Percentiles rank a stretch among this genome's conserved stretches.
Evolutionary conservation across 2,888 invertebrate species (phyloP).

Genomic region (Cremastinae sp.): DNA sequence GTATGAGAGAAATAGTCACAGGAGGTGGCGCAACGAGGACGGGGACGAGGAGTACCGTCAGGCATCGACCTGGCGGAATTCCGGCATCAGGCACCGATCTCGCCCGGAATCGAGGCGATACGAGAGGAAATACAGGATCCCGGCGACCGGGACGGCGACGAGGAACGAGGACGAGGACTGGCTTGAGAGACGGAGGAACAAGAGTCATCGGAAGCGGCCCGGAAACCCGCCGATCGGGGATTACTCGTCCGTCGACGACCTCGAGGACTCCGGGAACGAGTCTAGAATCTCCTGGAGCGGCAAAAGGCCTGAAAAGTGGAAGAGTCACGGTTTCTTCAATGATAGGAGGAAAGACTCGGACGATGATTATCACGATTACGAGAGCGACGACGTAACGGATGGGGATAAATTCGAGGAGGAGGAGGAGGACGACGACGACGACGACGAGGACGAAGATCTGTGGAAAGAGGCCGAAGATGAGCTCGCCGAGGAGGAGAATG

Average conservation of each 20-base stretch:
- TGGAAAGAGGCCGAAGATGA: slow-evolving; percentile 60
- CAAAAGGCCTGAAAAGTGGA: slow-evolving; percentile 32
- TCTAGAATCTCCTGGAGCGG: slow-evolving; percentile 14
- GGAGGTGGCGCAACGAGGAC: slow-evolving; percentile 43
- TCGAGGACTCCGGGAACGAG: slow-evolving; percentile 49
- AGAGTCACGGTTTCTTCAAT: slow-evolving; percentile 1
- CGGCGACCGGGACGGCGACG: not conserved
- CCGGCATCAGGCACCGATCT: slow-evolving; percentile 31
- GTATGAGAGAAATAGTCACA: slow-evolving; percentile 10
- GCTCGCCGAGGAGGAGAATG: slow-evolving; percentile 61
- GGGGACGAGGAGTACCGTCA: slow-evolving; percentile 22
- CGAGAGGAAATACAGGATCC: no score
- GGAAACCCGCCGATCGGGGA: slow-evolving; percentile 39
- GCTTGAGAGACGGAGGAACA: slow-evolving; percentile 37
- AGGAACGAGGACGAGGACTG: slow-evolving; percentile 53
- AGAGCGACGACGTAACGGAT: slow-evolving; percentile 14
- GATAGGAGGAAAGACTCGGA: slow-evolving; percentile 29
- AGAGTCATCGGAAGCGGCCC: slow-evolving; percentile 38
- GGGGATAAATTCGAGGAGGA: slow-evolving; percentile 47
- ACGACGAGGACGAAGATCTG: slow-evolving; percentile 59
- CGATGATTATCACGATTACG: slow-evolving; percentile 43
- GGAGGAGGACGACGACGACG: slow-evolving; percentile 59
- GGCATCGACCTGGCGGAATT: slow-evolving; percentile 32
- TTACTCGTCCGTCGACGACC: slow-evolving; percentile 23
- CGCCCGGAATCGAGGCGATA: slow-evolving; percentile 27